Conservation (phyloP, 2,888 invertebrate species). For the Drosophila longiperda region DNA sequence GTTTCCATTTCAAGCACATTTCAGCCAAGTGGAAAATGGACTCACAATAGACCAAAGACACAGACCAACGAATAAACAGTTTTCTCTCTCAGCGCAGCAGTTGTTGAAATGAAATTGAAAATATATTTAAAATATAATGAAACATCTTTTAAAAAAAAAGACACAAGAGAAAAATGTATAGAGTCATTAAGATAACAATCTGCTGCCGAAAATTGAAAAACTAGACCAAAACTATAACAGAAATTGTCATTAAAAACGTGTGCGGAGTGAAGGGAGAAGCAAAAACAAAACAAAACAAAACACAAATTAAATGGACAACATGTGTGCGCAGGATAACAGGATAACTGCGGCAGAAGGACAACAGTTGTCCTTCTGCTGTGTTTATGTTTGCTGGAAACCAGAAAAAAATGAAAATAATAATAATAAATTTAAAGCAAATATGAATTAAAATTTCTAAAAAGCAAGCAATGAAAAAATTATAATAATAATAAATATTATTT, state of each 20-base stretch:
- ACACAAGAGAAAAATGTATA: slow-evolving; percentile 62
- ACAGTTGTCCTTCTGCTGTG: slow-evolving; percentile 71
- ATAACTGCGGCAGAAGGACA: slow-evolving; percentile 19
- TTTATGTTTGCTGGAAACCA: slow-evolving; percentile 55
- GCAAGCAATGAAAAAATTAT: slow-evolving; percentile 2
- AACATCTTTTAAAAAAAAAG: slow-evolving; percentile 37
- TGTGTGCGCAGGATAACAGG: slow-evolving; percentile 63
- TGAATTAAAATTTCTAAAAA: slow-evolving; percentile 21
- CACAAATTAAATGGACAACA: slow-evolving; percentile 71
- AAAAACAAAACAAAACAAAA: slow-evolving; percentile 32
- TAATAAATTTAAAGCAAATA: slow-evolving; percentile 11
- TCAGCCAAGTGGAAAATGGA: slow-evolving; percentile 70
- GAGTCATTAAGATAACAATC: slow-evolving; percentile 82
- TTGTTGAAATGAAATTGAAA: slow-evolving; percentile 73
- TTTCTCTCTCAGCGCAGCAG: slow-evolving; percentile 46
- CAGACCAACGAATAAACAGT: slow-evolving; percentile 16
- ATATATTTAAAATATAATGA: slow-evolving; percentile 74
- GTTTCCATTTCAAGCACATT: slow-evolving; percentile 47
- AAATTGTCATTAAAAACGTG: slow-evolving; percentile 70
- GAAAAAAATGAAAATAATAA: slow-evolving; percentile 1
- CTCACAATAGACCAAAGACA: slow-evolving; percentile 30
- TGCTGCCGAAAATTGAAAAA: slow-evolving; percentile 57
- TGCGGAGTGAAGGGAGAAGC: slow-evolving; percentile 7
- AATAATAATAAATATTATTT: slow-evolving; percentile 48
- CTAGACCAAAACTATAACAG: slow-evolving; percentile 68